phyloP scores from a whole-genome alignment of 2,888 invertebrate genomes.

The Ceratothoa steindachneri region DNA sequence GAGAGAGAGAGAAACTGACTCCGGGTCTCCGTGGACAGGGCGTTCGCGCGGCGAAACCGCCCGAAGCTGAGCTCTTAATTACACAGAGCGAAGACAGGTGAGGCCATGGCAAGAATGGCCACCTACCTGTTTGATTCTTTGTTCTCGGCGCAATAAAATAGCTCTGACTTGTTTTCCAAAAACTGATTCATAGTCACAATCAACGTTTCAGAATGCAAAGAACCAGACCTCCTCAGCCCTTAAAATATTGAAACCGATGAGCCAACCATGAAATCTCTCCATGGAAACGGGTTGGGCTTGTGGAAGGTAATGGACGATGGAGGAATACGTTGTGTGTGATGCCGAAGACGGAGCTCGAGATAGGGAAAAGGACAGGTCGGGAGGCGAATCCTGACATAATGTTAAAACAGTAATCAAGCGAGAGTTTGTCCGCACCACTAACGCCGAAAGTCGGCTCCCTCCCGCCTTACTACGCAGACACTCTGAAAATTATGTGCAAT shows the following conservation, averaged over 20 bases:
- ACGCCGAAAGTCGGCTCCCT: neutral
- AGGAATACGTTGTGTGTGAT: neutral
- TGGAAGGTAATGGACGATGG: too few relatives aligned
- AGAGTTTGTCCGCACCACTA: conserved; percentile 9
- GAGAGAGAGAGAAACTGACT: conserved; percentile 17
- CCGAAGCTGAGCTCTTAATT: conserved; percentile 42
- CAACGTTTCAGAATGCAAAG: neutral
- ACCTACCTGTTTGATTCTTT: conserved; percentile 14
- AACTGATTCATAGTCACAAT: neutral
- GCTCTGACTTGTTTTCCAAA: conserved; percentile 6
- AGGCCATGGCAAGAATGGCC: conserved; percentile 26
- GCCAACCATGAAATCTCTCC: neutral
- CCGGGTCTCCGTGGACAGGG: conserved; percentile 20
- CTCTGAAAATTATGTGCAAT: conserved; percentile 8
- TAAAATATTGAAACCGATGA: neutral
- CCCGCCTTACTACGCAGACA: conserved; percentile 7
- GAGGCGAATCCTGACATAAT: conserved; percentile 28
- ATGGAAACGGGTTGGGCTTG: too few relatives aligned
- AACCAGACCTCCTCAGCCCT: neutral
- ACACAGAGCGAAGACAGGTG: conserved; percentile 40
- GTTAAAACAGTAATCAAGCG: conserved; percentile 37
- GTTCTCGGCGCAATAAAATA: neutral
- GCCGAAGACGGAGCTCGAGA: conserved; percentile 1
- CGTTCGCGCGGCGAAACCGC: conserved; percentile 23
- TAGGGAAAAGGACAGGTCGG: neutral